Evolutionary conservation across 2,888 invertebrate genomes (phyloP), one percentile per base, ranked within the genome.

Genomic region (Stomorhina lunata): DNA sequence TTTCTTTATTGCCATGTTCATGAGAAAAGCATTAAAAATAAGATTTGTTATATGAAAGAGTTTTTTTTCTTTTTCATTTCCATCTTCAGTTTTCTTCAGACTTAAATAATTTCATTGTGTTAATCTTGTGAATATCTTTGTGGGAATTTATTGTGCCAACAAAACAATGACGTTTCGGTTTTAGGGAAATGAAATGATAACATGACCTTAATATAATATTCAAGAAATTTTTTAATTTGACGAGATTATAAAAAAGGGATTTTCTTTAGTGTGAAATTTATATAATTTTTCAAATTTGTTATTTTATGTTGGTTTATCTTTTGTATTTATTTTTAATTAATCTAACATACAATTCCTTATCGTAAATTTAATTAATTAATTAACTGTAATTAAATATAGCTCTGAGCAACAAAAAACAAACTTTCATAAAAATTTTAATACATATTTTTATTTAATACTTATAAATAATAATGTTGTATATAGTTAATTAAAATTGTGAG

Each of bases 191-290:
- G 32, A 68, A 61, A 68, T 61, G 15, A 29, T 77, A 29, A 59
- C 50, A 68, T 68, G 68, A 77, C 76, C 68, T 68, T 68, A 68
- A 68, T 77, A 37, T 10, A 15, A 9, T 29, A 15, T n/a, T n/a
- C 6, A 25, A 65, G 9, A 63, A 40, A 50, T 40, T 72, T 1
- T 50, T 43, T 32, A 32, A 45, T 50, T 43, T 32, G 43, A 45
- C 34, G 25, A 59, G 34, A 10, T 59, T 53, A 22, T 22, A 9
- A 32, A n/a, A n/a, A n/a, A n/a, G 10, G 2, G 17, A 15, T 25
- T 57, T 40, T 40, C 34, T 66, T 34, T n/a, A 6, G 50, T 12
- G 9, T n/a, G n/a, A 37, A 25, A 17, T 37, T 50, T 50, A 50
- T 9, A 25, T 50, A 50, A 68, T 7, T n/a, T n/a, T n/a, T n/a